Evolutionary conservation across 2,113 vertebrate species (phyloP), one percentile per base, ranked within the genome.

Genomic region (Meriones unguiculatus): DNA sequence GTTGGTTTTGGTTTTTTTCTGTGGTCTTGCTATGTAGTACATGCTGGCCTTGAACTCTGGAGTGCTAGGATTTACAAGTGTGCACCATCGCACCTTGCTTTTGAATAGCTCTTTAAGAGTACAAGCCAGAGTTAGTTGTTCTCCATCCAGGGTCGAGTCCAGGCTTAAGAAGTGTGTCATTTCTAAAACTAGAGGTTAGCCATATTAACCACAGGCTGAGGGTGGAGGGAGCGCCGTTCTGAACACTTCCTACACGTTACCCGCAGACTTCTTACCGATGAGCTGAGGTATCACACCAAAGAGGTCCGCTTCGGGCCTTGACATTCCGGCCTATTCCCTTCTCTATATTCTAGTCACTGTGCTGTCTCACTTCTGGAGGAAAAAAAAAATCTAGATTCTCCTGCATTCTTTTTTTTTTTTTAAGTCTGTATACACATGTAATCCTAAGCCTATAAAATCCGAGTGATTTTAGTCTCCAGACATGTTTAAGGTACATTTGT

Each of bases 121-220:
- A 13, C 38, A 57, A 94, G 52, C 85, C 93, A 54, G 62, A 95
- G 85, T 70, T 75, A 17, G 85, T 91, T 67, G 85, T 91, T 67
- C 38, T 41, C 67, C 30, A 17, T 57, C 75, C 69, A 81, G 85
- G 57, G 24, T 52, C 75, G 32, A 20, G n/a, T 77, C 87, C 87
- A 90, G 50, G 70, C 72, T 95, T 76, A 30, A 90, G 46, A 46
- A 46, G 46, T 46, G 46, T 46, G 46, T 46, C 46, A 46, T 75
- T 35, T 75, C 13, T 57, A 18, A 24, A 95, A 94, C 54, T 30
- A 76, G 78, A 72, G 30, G 13, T 65, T 62, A 38, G 41, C 7
- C n/a, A 35, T 89, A 5, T 84, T 80, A 59, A 10, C 82, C 22
- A 18, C 32, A 59, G 11, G 25, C 24, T 3, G 1, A 0, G 10